phyloP scores from a whole-genome alignment of 2,113 vertebrate species.

The Trogon melanurus region DNA sequence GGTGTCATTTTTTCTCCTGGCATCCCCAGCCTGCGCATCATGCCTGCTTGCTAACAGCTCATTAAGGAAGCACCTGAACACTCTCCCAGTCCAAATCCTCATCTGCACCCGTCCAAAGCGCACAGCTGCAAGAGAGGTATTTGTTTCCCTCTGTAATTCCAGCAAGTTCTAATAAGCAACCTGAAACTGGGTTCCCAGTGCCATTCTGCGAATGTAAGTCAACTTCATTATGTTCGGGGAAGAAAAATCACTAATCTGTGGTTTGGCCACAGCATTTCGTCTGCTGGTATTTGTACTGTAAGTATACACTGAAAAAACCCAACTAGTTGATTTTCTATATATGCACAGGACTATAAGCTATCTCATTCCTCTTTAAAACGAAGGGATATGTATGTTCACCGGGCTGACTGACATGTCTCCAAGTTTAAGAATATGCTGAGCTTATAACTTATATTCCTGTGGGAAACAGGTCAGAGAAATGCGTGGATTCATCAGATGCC shows the following conservation, averaged over 20 bases:
- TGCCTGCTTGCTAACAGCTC: background rate
- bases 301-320: background rate
- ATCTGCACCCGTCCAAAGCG: rapidly evolving
- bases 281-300: background rate
- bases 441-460: background rate
- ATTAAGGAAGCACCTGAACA: background rate
- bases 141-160: background rate
- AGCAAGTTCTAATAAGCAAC: background rate
- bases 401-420: background rate
- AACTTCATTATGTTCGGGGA: background rate
- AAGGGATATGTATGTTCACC: background rate
- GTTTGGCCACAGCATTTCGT: background rate
- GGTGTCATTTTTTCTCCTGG: background rate
- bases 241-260: background rate
- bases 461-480: background rate
- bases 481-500: background rate
- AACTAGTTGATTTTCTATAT: background rate
- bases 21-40: background rate
- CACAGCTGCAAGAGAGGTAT: background rate
- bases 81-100: background rate
- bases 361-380: background rate
- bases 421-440: background rate
- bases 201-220: background rate
- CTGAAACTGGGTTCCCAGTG: background rate
- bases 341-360: background rate